Evolutionary conservation across 2,797 vertebrate genomes (phyloP).

Genomic region (Myripristis jacobus): DNA sequence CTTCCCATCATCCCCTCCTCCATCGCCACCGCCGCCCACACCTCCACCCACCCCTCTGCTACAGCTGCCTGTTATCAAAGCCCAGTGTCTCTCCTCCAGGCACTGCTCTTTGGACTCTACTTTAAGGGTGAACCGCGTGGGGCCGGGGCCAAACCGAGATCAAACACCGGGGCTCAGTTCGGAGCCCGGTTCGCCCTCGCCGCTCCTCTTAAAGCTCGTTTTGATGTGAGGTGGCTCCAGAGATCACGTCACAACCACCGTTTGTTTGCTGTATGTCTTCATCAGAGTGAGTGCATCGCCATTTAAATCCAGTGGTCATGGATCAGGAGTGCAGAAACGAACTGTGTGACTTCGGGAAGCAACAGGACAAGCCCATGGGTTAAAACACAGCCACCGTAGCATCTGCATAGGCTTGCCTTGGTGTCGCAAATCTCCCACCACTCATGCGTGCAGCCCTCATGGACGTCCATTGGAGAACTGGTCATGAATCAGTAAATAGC

Average conservation of each 20-base stretch:
- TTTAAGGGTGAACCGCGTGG: conserved; percentile 47
- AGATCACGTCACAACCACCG: conserved; percentile 21
- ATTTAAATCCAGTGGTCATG: neutral
- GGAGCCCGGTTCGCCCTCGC: conserved; percentile 17
- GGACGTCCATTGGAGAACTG: too few species aligned
- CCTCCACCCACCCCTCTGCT: conserved; percentile 11
- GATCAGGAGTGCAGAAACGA: too few species aligned
- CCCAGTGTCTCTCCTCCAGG: conserved; percentile 48
- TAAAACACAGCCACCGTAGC: too few species aligned
- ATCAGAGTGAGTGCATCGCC: neutral
- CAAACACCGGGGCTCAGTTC: conserved; percentile 48
- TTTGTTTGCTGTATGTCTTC: neutral
- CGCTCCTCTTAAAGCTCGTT: conserved; percentile 24
- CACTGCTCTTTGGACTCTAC: conserved; percentile 50
- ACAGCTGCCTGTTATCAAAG: conserved; percentile 62
- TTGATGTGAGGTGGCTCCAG: conserved; percentile 39
- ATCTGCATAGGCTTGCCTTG: too few species aligned
- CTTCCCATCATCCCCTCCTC: conserved; percentile 28
- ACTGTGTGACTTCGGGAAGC: too few species aligned
- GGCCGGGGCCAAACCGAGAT: conserved; percentile 48
- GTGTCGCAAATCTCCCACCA: too few species aligned
- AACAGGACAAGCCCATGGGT: too few species aligned
- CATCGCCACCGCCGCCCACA: conserved; percentile 14
- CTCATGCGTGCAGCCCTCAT: too few species aligned
- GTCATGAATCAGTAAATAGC: too few species aligned